These are phyloP conservation scores for Hippocampus abdominalis DNA, from an alignment of 2,113 vertebrate species.

Conservation along the genomic window DNA sequence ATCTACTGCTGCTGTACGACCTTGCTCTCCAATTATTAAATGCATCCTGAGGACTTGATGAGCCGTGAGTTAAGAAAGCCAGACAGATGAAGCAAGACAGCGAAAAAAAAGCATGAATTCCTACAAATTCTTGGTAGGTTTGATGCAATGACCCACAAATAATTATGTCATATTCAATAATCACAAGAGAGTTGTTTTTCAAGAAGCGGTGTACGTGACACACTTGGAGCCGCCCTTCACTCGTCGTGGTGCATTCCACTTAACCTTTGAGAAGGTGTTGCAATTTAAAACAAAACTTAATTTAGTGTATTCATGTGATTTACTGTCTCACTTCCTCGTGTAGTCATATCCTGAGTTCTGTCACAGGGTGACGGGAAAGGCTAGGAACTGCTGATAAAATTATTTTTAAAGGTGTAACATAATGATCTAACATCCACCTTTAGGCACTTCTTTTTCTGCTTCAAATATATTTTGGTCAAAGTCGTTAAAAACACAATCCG, in stretches of 20 bases:
- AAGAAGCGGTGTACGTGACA: neutral
- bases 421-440: no score
- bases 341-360: neutral
- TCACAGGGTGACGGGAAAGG: neutral
- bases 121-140: neutral
- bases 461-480: no score
- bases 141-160: neutral
- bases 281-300: neutral
- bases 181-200: neutral
- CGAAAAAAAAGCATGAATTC: neutral
- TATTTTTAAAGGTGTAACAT: neutral
- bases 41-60: neutral
- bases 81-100: neutral
- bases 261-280: neutral
- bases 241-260: neutral
- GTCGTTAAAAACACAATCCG: no score
- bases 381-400: neutral
- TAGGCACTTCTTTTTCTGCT: no score
- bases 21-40: neutral
- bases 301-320: neutral
- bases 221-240: neutral
- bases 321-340: neutral
- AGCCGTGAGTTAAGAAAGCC: neutral
- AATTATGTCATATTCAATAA: neutral
- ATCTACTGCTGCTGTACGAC: neutral